These are phyloP conservation scores for Gymnothorax reevesii DNA, from an alignment of 2,797 vertebrate species.

Conservation along the genomic window DNA sequence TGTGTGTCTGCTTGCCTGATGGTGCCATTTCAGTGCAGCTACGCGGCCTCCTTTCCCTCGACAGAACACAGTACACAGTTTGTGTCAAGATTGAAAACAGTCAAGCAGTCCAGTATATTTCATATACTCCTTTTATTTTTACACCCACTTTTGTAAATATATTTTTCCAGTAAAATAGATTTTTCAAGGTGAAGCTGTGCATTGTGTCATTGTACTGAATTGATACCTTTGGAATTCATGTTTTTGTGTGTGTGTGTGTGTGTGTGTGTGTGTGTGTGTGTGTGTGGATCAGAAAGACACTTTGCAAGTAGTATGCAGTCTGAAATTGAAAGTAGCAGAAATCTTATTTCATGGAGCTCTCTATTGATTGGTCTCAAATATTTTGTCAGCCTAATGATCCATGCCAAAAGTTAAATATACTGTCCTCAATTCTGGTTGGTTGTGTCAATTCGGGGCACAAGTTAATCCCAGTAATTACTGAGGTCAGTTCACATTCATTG, in stretches of 20 bases:
- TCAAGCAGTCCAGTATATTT: not conserved
- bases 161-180: slow-evolving; percentile 34
- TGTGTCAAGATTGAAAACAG: not conserved
- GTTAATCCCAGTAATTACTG: not conserved
- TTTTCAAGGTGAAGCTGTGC: slow-evolving; percentile 18
- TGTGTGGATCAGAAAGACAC: not conserved
- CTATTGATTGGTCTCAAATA: not conserved
- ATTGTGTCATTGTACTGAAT: slow-evolving; percentile 1
- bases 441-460: not conserved
- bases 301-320: not conserved
- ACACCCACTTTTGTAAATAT: slow-evolving; percentile 28
- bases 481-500: not conserved
- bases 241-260: not conserved
- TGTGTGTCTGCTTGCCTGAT: not conserved
- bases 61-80: not conserved
- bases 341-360: not conserved
- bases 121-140: slow-evolving; percentile 6
- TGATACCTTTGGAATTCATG: not conserved
- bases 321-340: not conserved
- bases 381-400: not conserved
- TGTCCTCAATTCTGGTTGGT: not conserved
- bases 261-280: not conserved
- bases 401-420: not conserved
- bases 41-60: not conserved
- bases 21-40: not conserved